Evolutionary conservation across 1,140 invertebrate species (phyloP), one percentile per base, ranked within the genome.

Genomic region (Episyrphus balteatus): DNA sequence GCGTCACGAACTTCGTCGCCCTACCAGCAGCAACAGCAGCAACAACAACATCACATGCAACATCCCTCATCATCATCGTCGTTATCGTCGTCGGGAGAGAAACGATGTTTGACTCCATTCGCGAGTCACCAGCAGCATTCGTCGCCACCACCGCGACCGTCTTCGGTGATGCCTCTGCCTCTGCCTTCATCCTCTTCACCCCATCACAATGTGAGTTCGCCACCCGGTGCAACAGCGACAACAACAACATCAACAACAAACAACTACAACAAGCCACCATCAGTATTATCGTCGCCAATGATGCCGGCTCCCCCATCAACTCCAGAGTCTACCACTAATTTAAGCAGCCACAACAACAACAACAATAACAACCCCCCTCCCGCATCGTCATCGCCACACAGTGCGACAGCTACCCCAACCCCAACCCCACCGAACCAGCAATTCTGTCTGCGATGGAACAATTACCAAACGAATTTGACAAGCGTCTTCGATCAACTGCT

Each of bases 391-490:
- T 44, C 42, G 11, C 30, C 26, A 1, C 26, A 39, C 15, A 42
- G 30, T 12, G 17, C 45, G 7, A 18, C 37, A 15, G 32, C 45
- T 5, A 10, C 40, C 11, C 52, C 55, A n/a, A 34, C 42, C 19
- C 38, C 13, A 11, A 46, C 40, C 2, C 44, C 30, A 43, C 42
- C 30, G 45, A 59, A 51, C 12, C 75, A 78, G 54, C 75, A 76
- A 49, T 77, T 92, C 74, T 94, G 90, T 68, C 75, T 94, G 56
- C 78, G 88, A 38, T 94, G 90, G 91, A 94, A 94, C 76, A 92
- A 93, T 67, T 93, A 93, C 70, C 88, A 92, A 68, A 82, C 77
- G 49, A 94, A 93, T 69, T 70, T 94, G 55, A 87, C 88, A 48
- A 89, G 83, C 70, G 88, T 91, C 50, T 93, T 95, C 73, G 88